These are phyloP conservation scores for Hydrochoerus hydrochaeris DNA, from an alignment of 2,113 vertebrate species.

Conservation along the genomic window DNA sequence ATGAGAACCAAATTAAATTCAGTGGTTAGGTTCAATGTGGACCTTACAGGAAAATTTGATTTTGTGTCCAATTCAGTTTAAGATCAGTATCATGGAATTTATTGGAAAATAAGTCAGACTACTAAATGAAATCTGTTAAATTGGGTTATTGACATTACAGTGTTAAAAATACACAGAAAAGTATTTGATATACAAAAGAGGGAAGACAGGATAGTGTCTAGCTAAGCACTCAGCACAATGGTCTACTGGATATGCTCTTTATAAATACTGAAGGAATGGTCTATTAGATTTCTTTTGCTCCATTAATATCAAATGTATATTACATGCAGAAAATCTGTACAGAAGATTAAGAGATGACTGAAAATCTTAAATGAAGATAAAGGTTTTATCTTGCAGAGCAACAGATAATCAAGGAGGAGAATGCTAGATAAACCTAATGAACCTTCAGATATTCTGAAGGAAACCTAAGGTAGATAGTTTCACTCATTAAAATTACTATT, in stretches of 20 bases:
- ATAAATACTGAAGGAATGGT: neutral
- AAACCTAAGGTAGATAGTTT: neutral
- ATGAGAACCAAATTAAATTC: neutral
- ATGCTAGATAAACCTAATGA: neutral
- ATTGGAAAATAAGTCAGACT: neutral
- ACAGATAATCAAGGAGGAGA: neutral
- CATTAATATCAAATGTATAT: neutral
- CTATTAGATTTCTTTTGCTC: neutral
- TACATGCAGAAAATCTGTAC: neutral
- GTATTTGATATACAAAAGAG: neutral
- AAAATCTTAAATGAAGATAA: neutral
- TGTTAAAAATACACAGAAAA: neutral
- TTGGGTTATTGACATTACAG: neutral
- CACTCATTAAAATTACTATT: constrained; percentile 11
- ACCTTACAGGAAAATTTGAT: neutral
- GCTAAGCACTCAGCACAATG: neutral
- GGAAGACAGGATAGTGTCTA: neutral
- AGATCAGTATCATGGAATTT: neutral
- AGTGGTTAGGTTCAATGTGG: neutral
- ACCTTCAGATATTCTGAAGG: neutral
- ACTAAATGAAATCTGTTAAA: neutral
- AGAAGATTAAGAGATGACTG: neutral
- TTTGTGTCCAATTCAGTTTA: neutral
- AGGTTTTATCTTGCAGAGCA: neutral
- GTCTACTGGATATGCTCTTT: neutral